A percentile compares a stretch with the other conserved stretches of the same genome.
These are phyloP conservation scores for Pimpla rufipes DNA, from an alignment of 2,888 invertebrate genomes.

Conservation along the genomic window DNA sequence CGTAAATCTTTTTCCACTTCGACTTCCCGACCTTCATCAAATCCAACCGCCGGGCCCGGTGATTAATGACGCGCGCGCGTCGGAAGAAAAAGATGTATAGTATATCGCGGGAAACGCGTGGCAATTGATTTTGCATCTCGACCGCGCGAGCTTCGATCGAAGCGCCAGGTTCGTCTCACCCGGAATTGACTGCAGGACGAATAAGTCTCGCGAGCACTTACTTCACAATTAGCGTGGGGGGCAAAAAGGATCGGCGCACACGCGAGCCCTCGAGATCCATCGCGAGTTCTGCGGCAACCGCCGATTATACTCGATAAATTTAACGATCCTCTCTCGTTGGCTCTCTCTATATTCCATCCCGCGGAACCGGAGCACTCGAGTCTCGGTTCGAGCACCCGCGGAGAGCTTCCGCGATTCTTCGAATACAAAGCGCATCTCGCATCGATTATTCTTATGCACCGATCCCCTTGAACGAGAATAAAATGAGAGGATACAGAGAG, in stretches of 20 bases:
- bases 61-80: slow-evolving; percentile 3
- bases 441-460: slow-evolving; percentile 16
- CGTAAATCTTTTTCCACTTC: slow-evolving; percentile 40
- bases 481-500: slow-evolving; percentile 4
- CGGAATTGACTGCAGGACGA: background rate
- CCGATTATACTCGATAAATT: slow-evolving; percentile 1
- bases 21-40: slow-evolving; percentile 1
- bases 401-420: background rate
- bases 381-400: slow-evolving; percentile 10
- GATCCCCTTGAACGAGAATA: background rate
- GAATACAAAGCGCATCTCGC: slow-evolving; percentile 26
- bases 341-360: background rate
- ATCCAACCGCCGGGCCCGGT: background rate
- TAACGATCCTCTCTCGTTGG: slow-evolving; percentile 22
- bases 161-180: background rate
- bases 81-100: too few species aligned
- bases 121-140: slow-evolving; percentile 25
- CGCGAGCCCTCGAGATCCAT: background rate
- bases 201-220: background rate
- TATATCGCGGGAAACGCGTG: background rate
- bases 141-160: background rate
- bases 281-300: background rate
- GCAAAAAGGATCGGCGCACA: background rate
- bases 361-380: slow-evolving; percentile 15
- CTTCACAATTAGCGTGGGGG: background rate